Evolutionary conservation across 2,113 vertebrate species (phyloP).

Genomic region (Oncorhynchus mykiss): DNA sequence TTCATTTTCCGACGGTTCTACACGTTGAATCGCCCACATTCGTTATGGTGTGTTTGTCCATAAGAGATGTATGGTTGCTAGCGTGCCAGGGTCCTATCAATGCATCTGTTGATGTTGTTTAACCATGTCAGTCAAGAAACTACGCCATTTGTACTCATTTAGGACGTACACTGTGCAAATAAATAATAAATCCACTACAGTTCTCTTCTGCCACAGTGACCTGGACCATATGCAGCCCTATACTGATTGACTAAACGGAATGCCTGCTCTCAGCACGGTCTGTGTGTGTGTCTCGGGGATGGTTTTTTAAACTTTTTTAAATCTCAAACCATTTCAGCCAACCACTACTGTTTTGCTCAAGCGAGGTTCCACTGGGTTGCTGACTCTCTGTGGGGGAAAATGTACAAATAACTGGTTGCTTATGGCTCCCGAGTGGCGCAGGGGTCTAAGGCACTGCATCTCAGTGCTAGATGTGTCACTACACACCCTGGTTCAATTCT

Average conservation of each 20-base stretch:
- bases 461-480: too few species aligned
- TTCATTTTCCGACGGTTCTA: too few species aligned
- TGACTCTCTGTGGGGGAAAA: slow-evolving; percentile 15
- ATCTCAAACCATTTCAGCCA: background rate
- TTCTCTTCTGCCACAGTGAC: slow-evolving; percentile 5
- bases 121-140: background rate
- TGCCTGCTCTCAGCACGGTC: too few species aligned
- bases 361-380: background rate
- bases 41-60: too few species aligned
- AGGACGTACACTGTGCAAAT: slow-evolving; percentile 6
- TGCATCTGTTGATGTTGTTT: background rate
- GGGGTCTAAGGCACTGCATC: too few species aligned
- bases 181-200: slow-evolving; percentile 16
- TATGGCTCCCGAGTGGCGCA: background rate
- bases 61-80: too few species aligned
- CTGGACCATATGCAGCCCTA: slow-evolving; percentile 40
- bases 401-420: background rate
- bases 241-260: slow-evolving; percentile 11
- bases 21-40: too few species aligned
- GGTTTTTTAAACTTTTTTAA: background rate
- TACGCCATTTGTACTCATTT: slow-evolving; percentile 45
- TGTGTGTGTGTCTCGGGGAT: too few species aligned
- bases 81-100: too few species aligned
- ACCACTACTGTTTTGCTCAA: background rate
- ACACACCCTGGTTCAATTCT: too few species aligned